Percentiles rank a stretch among this genome's conserved stretches.
Conservation (phyloP, 2,797 vertebrate species). For the Tachyglossus aculeatus region DNA sequence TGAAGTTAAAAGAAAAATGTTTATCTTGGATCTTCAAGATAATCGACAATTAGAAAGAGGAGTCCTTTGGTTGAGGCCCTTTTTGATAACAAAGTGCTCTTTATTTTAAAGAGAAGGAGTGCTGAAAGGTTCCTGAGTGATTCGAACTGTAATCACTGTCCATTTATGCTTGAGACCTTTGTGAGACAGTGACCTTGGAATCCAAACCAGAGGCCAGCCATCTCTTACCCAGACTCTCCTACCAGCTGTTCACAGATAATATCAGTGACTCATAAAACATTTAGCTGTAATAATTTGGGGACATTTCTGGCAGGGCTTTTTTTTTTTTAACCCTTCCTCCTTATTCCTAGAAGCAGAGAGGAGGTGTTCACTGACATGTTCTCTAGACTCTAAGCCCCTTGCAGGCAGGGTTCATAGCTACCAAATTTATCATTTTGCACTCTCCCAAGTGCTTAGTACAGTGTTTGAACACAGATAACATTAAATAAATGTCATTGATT, state of each 20-base stretch:
- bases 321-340: constrained; percentile 12
- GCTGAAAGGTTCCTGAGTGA: constrained; percentile 40
- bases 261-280: not conserved
- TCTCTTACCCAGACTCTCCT: constrained; percentile 20
- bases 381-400: too few relatives aligned
- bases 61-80: not conserved
- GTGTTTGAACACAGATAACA: too few relatives aligned
- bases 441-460: too few relatives aligned
- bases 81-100: constrained; percentile 31
- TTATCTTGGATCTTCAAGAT: not conserved
- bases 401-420: too few relatives aligned
- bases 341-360: too few relatives aligned
- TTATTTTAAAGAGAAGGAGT: constrained; percentile 43
- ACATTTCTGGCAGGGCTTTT: constrained; percentile 4
- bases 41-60: constrained; percentile 49
- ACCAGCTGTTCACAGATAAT: constrained; percentile 1
- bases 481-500: too few relatives aligned
- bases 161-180: constrained; percentile 47
- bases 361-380: too few relatives aligned
- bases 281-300: constrained; percentile 1
- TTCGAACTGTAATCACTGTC: constrained; percentile 22
- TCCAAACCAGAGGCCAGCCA: not conserved
- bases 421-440: not conserved
- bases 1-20: not conserved
- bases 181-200: constrained; percentile 5